A percentile compares a stretch with the other conserved stretches of the same genome.
phyloP scores from a whole-genome alignment of 2,888 invertebrate species.

The Ariolimax columbianus region DNA sequence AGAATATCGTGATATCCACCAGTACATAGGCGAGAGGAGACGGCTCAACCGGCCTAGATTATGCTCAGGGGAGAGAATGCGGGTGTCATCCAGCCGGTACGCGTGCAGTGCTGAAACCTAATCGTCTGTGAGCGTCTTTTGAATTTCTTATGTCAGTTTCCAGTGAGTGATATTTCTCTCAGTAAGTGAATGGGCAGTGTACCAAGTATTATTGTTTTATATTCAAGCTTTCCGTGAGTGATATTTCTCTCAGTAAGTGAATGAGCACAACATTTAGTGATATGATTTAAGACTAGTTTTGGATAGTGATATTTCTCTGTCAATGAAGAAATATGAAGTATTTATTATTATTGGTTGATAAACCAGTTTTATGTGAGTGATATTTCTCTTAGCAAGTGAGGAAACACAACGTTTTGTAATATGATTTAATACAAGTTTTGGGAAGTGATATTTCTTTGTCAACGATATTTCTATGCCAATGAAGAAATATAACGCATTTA shows the following conservation, averaged over 20 bases:
- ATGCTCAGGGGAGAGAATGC: constrained; percentile 5
- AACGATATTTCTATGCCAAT: too few species aligned
- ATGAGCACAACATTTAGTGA: not conserved
- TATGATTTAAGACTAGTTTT: not conserved
- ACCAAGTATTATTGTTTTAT: not conserved
- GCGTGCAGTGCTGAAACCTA: constrained; percentile 12
- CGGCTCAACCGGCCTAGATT: not conserved
- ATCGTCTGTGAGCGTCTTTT: constrained; percentile 19
- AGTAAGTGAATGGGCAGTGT: not conserved
- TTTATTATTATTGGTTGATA: too few species aligned
- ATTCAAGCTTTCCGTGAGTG: not conserved
- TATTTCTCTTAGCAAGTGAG: too few species aligned
- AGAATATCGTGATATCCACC: not conserved
- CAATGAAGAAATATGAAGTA: too few species aligned
- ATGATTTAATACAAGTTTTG: too few species aligned
- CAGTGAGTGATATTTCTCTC: not conserved
- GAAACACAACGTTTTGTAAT: too few species aligned
- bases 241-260: not conserved
- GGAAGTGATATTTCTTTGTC: too few species aligned
- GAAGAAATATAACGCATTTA: too few species aligned
- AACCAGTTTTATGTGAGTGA: too few species aligned
- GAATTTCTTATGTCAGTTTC: constrained; percentile 27
- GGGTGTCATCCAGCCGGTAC: constrained; percentile 9
- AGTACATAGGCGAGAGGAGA: not conserved
- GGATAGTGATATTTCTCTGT: not conserved